These are phyloP conservation scores for Percopsis transmontana DNA, from an alignment of 2,113 vertebrate species.

Conservation along the genomic window DNA sequence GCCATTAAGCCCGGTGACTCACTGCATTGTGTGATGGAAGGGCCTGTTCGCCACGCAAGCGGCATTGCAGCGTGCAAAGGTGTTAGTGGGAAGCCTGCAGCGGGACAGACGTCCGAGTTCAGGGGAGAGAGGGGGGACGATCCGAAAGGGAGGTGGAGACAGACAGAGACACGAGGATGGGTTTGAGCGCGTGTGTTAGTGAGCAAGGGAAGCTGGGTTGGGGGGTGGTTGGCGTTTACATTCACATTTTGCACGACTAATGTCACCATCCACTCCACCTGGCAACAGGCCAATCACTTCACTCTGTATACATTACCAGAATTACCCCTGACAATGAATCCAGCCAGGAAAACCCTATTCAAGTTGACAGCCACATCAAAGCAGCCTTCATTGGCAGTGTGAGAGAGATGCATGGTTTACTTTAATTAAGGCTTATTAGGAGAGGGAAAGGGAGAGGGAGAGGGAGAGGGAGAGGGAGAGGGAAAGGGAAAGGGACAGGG, in stretches of 20 bases:
- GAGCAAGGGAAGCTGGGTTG: too few relatives aligned
- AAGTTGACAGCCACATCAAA: background rate
- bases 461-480: too few relatives aligned
- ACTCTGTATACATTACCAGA: conserved; percentile 32
- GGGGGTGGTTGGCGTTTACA: too few relatives aligned
- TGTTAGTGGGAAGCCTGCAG: background rate
- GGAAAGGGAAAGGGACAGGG: too few relatives aligned
- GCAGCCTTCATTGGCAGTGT: background rate
- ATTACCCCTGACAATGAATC: conserved; percentile 39
- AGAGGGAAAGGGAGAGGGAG: too few relatives aligned
- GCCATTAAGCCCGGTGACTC: background rate
- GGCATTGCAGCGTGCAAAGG: background rate
- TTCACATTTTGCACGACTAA: background rate
- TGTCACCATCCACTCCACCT: too few relatives aligned
- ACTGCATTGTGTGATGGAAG: background rate
- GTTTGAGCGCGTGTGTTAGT: too few relatives aligned
- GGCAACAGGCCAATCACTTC: background rate
- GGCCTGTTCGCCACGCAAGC: background rate
- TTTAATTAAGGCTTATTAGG: too few relatives aligned
- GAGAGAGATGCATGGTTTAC: background rate
- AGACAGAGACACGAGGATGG: too few relatives aligned
- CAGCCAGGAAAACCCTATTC: conserved; percentile 25
- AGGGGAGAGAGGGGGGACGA: background rate
- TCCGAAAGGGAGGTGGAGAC: background rate
- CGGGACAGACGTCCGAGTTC: background rate